Evolutionary conservation across 2,113 vertebrate genomes (phyloP), one percentile per base, ranked within the genome.

Genomic region (Pluvialis apricaria): DNA sequence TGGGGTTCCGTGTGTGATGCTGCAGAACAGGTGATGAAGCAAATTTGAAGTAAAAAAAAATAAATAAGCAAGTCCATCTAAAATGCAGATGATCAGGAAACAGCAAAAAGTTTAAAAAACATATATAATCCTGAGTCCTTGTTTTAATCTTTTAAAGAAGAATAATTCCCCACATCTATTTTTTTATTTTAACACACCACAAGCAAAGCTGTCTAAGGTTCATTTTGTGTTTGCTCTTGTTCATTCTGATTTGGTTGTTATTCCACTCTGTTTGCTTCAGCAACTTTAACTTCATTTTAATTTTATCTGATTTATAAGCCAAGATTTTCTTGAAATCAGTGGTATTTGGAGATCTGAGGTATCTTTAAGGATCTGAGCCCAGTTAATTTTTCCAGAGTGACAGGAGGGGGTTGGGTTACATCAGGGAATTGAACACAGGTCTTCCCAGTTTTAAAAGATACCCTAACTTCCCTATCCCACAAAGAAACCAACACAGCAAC

Each of bases 291-390:
- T 91, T 86, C 0, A 38, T 86, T 92, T 83, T 42, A 78, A 47
- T 91, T 88, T 92, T 55, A 71, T 86, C 81, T 73, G 44, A 66
- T 49, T 87, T 95, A 72, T 19, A 91, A 91, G 28, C 85, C 47
- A 81, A 28, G 52, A 64, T 86, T 88, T 88, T 86, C 44, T 84
- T 92, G 17, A 82, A 85, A 72, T 69, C 20, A 61, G 44, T 69
- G 14, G 61, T 64, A 82, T 51, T 64, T 73, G 36, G n/a, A 73
- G 82, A 77, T 68, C 3, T 42, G 36, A 54, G 21, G 4, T 76
- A 22, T 21, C n/a, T 72, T 90, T 88, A 45, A 88, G 73, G 49
- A 73, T 80, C 54, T 83, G 14, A 85, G 21, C 8, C n/a, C 4
- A n/a, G 34, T 49, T 80, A 69, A 14, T 80, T 83, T 90, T 77